Evolutionary conservation across 2,113 vertebrate species (phyloP), one percentile per base, ranked within the genome.

Genomic region (Grantiella picta): DNA sequence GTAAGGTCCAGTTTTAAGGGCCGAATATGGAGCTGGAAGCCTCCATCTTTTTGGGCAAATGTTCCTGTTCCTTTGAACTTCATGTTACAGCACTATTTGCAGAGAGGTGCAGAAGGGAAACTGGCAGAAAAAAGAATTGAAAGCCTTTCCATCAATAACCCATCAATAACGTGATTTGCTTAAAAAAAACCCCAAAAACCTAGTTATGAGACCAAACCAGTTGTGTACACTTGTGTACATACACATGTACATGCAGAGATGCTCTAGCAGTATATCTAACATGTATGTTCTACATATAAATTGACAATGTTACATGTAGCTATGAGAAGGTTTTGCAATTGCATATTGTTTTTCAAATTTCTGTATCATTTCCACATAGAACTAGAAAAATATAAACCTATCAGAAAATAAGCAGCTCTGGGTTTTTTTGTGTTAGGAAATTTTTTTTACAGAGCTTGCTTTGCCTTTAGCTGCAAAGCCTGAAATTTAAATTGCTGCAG

Each of bases 401-500:
- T 57, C 50, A 65, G 44, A 84, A 95, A 81, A 47, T 31, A 86
- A 89, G 44, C 72, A 79, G 50, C 57, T 90, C 64, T 75, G 13
- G 17, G 57, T 89, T 90, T 44, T 68, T 96, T 93, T 89, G 72
- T 90, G 60, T 44, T 79, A 42, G 35, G 72, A 56, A 56, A 4
- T 66, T 78, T 75, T 86, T 72, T 82, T 92, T 57, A n/a, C 45
- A 71, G 49, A 84, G 53, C 69, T 90, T 78, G 50, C 69, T 82
- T 95, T 95, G 86, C 94, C 72, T 92, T 93, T 84, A 89, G 92
- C 88, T 88, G 40, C 87, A 86, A 86, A 95, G 92, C 64, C 90
- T 93, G 76, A 93, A 86, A 94, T 90, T 96, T 83, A 81, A 94
- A 93, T 90, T 94, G 96, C 90, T 95, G 82, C 82, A 70, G 92